A percentile compares a stretch with the other conserved stretches of the same genome.
Evolutionary conservation across 2,888 invertebrate species (phyloP).

Genomic region (Erynnis tages): DNA sequence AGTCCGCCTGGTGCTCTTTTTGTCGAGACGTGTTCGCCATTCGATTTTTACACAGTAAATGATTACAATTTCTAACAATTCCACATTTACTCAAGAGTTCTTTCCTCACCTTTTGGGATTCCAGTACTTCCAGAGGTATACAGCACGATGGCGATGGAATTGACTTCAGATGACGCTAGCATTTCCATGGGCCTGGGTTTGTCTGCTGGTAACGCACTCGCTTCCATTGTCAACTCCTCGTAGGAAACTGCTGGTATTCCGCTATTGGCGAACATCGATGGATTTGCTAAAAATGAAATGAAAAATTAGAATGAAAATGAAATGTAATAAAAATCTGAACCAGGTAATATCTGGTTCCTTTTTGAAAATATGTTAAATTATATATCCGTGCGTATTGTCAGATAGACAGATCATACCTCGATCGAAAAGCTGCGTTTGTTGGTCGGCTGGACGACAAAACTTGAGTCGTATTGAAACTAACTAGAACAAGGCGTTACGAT

Average conservation of each 20-base stretch:
- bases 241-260: constrained; percentile 67
- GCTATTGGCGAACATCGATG: constrained; percentile 59
- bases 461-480: too few species aligned
- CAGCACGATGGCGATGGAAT: constrained; percentile 86
- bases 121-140: constrained; percentile 96
- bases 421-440: too few species aligned
- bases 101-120: constrained; percentile 92
- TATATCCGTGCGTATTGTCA: too few species aligned
- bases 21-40: too few species aligned
- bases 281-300: constrained; percentile 53
- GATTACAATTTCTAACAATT: background rate
- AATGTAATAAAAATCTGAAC: too few species aligned
- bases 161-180: constrained; percentile 56
- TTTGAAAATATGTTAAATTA: too few species aligned
- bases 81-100: background rate
- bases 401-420: too few species aligned
- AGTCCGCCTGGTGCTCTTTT: too few species aligned
- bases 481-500: too few species aligned
- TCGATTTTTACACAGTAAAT: too few species aligned
- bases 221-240: constrained; percentile 72
- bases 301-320: background rate
- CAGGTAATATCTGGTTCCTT: too few species aligned
- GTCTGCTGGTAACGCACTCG: constrained; percentile 61
- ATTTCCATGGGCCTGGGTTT: constrained; percentile 62
- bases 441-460: too few species aligned